phyloP scores from a whole-genome alignment of 2,888 invertebrate genomes.

The Linnaemya tessellans region DNA sequence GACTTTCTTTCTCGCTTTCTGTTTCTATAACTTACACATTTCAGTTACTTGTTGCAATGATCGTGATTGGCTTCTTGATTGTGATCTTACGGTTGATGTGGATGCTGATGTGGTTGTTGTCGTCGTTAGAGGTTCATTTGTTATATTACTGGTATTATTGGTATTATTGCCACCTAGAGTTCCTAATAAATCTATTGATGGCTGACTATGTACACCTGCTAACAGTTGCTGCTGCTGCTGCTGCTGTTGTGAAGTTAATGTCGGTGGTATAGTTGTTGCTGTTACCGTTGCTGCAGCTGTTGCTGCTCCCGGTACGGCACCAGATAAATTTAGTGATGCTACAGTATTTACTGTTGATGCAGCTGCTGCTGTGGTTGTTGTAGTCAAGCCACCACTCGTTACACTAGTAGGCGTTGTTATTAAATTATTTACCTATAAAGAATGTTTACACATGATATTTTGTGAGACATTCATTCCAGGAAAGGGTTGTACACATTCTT shows the following conservation, averaged over 20 bases:
- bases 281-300: conserved; percentile 23
- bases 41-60: conserved; percentile 69
- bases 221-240: conserved; percentile 50
- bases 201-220: conserved; percentile 61
- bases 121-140: conserved; percentile 54
- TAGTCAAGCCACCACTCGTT: conserved; percentile 60
- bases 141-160: conserved; percentile 43
- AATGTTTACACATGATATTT: conserved; percentile 55
- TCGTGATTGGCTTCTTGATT: conserved; percentile 62
- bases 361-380: conserved; percentile 76
- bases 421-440: conserved; percentile 78
- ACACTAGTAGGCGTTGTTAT: conserved; percentile 70
- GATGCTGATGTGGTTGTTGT: conserved; percentile 40
- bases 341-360: conserved; percentile 72
- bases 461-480: conserved; percentile 23
- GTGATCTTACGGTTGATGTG: conserved; percentile 38
- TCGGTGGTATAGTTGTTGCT: conserved; percentile 56
- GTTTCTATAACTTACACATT: conserved; percentile 75
- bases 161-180: conserved; percentile 53
- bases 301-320: conserved; percentile 21
- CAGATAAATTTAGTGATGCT: conserved; percentile 56
- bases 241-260: conserved; percentile 64
- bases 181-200: conserved; percentile 54
- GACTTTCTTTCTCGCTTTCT: not conserved
- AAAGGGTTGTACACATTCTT: not conserved